Evolutionary conservation across 2,113 vertebrate species (phyloP), one percentile per base, ranked within the genome.

Genomic region (Emydura subglobosa): DNA sequence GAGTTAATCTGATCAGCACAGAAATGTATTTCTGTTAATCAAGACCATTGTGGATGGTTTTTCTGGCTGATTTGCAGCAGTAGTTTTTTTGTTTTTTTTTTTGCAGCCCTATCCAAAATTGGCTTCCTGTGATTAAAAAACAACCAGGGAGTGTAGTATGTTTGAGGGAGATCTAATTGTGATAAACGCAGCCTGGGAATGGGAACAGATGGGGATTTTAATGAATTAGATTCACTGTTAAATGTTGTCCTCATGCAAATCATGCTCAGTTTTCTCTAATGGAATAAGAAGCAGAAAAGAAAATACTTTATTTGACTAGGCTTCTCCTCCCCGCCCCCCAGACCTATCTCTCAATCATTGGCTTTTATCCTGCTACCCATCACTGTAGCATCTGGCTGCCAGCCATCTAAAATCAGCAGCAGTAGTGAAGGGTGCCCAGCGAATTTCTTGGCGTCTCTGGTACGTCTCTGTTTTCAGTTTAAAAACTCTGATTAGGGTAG

Each of bases 161-260:
- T 82, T 93, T 94, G 89, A 96, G 94, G 12, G 87, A 91, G 94
- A 96, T 94, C 94, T 92, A 90, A 94, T 96, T 96, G 93, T 92
- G 82, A 89, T 95, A 31, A 72, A 93, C 53, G 86, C 96, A 78
- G 94, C 88, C 87, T 0, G 3, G 68, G 88, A 55, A 90, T 0
- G 53, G 54, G 93, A 96, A 89, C 97, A 97, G 96, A 97, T 96
- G 96, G 94, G 83, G 79, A 49, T 29, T 83, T 25, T 86, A 96
- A 91, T 88, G 95, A 86, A 91, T 96, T 80, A 78, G 88, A 44
- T 86, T 72, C n/a, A 50, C 53, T 83, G 88, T 85, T 93, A 42
- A 80, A 65, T n/a, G 93, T 91, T 93, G 94, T 86, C 85, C 91
- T 96, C 92, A 88, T 91, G 91, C 87, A 89, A 87, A 95, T 80